Conservation (phyloP, 53 echinoderm and acorn worm species). For the Patiria pectinifera region DNA sequence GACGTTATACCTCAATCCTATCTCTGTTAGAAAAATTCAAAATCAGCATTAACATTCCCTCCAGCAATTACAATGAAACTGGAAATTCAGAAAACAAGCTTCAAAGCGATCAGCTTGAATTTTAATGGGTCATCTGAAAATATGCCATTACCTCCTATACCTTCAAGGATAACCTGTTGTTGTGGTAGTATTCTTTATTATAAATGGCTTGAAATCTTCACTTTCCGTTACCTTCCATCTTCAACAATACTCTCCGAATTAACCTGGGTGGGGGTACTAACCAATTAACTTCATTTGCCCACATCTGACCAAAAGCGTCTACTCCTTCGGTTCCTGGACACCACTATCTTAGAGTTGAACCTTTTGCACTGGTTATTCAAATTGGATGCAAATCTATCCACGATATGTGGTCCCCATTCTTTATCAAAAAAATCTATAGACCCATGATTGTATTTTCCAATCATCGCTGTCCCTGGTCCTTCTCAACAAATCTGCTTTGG, state of each 20-base stretch:
- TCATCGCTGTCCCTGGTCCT: constrained; percentile 8
- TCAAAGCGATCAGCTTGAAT: constrained; percentile 58
- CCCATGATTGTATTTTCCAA: neutral
- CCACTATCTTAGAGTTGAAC: constrained; percentile 51
- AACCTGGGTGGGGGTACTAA: constrained; percentile 47
- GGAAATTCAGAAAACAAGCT: constrained; percentile 13
- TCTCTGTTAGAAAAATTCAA: constrained; percentile 25
- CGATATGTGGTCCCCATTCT: constrained; percentile 44
- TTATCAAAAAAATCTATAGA: neutral
- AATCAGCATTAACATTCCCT: neutral
- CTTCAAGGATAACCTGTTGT: neutral
- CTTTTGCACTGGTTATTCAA: constrained; percentile 11
- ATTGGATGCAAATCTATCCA: constrained; percentile 61
- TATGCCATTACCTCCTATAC: constrained; percentile 34
- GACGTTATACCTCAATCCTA: constrained; percentile 15
- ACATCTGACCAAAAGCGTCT: constrained; percentile 36
- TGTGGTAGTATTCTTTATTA: neutral
- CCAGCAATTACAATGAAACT: neutral
- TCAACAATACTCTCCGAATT: neutral
- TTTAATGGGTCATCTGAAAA: constrained; percentile 11
- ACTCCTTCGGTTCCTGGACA: constrained; percentile 49
- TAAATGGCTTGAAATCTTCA: neutral
- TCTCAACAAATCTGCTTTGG: constrained; percentile 11
- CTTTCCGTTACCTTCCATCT: neutral
- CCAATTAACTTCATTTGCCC: constrained; percentile 32